Base-by-base conservation (phyloP, 2,113 vertebrate species). In the Thinocorus orbignyianus region DNA sequence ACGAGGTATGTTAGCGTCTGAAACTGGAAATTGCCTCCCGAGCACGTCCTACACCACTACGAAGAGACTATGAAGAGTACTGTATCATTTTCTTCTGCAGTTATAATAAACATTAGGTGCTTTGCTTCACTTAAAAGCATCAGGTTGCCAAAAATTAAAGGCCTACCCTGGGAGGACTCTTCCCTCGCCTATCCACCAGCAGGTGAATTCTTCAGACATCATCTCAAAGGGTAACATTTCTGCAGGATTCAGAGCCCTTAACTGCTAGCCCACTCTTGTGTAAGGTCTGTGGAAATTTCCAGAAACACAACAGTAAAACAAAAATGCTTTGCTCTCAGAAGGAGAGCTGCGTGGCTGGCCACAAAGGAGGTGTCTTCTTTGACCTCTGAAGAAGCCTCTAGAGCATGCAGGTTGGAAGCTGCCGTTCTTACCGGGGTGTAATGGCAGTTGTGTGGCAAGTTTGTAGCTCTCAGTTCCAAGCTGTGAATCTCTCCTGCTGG, bases 1-100 rank as follows among this genome's bases (percentile, higher is more conserved):
- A 8, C 17, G 17, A 7, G 31, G 35, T 72, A 12, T 1, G 2
- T 55, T 73, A 28, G 19, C 42, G 44, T 68, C 37, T 81, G 41
- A 35, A 81, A 46, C 13, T 81, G 46, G 39, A 61, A 46, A n/a
- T 28, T 35, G 16, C 31, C 12, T 85, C n/a, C 48, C 7, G 22
- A 3, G 14, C 11, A 15, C 7, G 7, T 62, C 51, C 26, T 65
- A 18, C 0, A 0, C 10, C 7, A n/a, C n/a, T n/a, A n/a, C n/a
- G n/a, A n/a, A n/a, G 31, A 49, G 15, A 24, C 55, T 17, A 6
- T 16, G 9, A 77, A 66, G 17, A 51, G 17, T 17, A 20, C 7
- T 25, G 3, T 41, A 9, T 58, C 25, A 10, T 57, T 76, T 79
- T 13, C 20, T 83, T 91, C 66, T 57, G 72, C 24, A 76, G 5